Conservation (phyloP, 2,113 vertebrate genomes). For the Macaca nemestrina region DNA sequence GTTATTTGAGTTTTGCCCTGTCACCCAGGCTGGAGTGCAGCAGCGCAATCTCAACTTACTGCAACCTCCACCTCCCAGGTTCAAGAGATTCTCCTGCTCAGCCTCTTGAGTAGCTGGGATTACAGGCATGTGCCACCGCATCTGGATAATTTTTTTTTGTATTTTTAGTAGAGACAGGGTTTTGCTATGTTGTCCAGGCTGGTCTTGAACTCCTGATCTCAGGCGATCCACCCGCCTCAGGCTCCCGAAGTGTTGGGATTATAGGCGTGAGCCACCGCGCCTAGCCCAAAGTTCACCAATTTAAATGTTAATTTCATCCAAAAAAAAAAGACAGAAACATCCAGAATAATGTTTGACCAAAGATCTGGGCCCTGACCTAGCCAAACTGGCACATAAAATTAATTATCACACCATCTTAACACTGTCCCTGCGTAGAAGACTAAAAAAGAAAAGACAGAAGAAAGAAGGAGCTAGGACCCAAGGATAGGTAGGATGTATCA, state of each 20-base stretch:
- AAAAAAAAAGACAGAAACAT: neutral
- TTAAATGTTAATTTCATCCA: neutral
- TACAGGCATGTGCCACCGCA: rapidly evolving
- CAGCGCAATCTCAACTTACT: too few relatives aligned
- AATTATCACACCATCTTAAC: neutral
- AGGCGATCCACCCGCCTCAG: rapidly evolving
- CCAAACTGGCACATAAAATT: neutral
- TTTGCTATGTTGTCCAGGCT: too few relatives aligned
- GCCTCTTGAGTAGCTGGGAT: too few relatives aligned
- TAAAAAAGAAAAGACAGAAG: neutral
- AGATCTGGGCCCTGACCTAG: neutral
- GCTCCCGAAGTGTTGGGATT: too few relatives aligned
- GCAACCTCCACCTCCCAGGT: too few relatives aligned
- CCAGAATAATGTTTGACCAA: neutral
- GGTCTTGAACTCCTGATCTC: too few relatives aligned
- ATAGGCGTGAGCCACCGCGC: too few relatives aligned
- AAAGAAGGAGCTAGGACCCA: neutral
- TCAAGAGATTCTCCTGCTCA: too few relatives aligned
- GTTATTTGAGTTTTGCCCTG: too few relatives aligned
- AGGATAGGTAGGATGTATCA: neutral
- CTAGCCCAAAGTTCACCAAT: neutral
- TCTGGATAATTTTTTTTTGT: too few relatives aligned
- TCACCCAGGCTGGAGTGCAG: too few relatives aligned
- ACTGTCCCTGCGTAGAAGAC: neutral
- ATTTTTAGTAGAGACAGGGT: too few relatives aligned